Evolutionary conservation across 2,113 vertebrate genomes (phyloP).

Genomic region (Gopherus flavomarginatus): DNA sequence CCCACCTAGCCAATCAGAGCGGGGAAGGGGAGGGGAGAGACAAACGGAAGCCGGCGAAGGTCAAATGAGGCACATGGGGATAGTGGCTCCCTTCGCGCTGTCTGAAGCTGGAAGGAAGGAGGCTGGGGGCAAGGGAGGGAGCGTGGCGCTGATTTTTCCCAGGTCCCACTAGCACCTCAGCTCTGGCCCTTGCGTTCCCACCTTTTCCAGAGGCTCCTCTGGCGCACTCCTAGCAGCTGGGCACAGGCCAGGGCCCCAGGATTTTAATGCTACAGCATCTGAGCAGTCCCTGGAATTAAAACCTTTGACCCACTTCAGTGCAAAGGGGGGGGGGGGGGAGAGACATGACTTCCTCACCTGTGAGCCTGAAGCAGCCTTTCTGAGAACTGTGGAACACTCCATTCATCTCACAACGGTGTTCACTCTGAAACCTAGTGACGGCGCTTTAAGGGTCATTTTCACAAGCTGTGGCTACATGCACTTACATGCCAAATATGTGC

Average conservation of each 20-base stretch:
- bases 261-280: not conserved
- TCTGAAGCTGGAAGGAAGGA: not conserved
- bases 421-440: not conserved
- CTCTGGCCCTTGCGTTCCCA: too few relatives aligned
- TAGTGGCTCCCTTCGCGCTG: not conserved
- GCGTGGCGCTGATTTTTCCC: not conserved
- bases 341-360: too few relatives aligned
- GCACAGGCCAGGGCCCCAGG: too few relatives aligned
- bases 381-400: too few relatives aligned
- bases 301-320: not conserved
- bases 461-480: not conserved
- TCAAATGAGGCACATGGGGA: not conserved
- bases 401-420: not conserved
- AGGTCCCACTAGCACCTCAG: too few relatives aligned
- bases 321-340: too few relatives aligned
- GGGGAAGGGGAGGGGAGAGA: fast-evolving
- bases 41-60: not conserved
- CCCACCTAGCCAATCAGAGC: not conserved
- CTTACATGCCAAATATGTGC: too few relatives aligned
- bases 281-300: not conserved
- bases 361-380: too few relatives aligned
- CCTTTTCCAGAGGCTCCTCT: too few relatives aligned
- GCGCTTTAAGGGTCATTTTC: not conserved
- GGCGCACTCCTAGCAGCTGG: too few relatives aligned
- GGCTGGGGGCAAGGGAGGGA: too few relatives aligned